phyloP scores from a whole-genome alignment of 2,888 invertebrate species.

The Diadegma fenestrale region DNA sequence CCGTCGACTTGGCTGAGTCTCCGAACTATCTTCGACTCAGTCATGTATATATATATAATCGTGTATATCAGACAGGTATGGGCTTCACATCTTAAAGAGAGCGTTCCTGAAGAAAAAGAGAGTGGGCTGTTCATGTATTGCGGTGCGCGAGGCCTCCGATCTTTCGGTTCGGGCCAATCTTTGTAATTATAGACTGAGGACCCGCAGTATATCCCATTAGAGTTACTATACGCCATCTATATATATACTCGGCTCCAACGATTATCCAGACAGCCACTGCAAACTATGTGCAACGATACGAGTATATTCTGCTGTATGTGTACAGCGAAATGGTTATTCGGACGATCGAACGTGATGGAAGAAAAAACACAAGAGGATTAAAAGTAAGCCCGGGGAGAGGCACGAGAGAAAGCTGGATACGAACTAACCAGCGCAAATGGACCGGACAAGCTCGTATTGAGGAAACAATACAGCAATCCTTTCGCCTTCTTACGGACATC shows the following conservation, averaged over 20 bases:
- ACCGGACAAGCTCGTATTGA: conserved; percentile 13
- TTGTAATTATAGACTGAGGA: conserved; percentile 83
- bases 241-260: conserved; percentile 56
- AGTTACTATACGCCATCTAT: conserved; percentile 43
- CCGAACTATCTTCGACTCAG: conserved; percentile 9
- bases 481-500: neutral
- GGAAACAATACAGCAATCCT: conserved; percentile 24
- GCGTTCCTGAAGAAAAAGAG: conserved; percentile 57
- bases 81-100: conserved; percentile 46
- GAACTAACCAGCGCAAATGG: conserved; percentile 55
- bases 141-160: conserved; percentile 52
- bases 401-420: conserved; percentile 15
- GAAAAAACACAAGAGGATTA: neutral
- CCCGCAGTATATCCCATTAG: conserved; percentile 75
- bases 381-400: conserved; percentile 17
- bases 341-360: conserved; percentile 34
- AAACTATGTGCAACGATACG: conserved; percentile 39
- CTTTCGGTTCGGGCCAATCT: conserved; percentile 78
- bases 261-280: conserved; percentile 66
- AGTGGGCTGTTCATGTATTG: conserved; percentile 68
- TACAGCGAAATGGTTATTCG: conserved; percentile 44
- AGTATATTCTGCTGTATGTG: conserved; percentile 11
- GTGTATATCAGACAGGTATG: conserved; percentile 7
- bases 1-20: conserved; percentile 8
- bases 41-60: conserved; percentile 5